These are phyloP conservation scores for Chrysolina americana DNA, from an alignment of 2,888 invertebrate genomes.

Conservation along the genomic window DNA sequence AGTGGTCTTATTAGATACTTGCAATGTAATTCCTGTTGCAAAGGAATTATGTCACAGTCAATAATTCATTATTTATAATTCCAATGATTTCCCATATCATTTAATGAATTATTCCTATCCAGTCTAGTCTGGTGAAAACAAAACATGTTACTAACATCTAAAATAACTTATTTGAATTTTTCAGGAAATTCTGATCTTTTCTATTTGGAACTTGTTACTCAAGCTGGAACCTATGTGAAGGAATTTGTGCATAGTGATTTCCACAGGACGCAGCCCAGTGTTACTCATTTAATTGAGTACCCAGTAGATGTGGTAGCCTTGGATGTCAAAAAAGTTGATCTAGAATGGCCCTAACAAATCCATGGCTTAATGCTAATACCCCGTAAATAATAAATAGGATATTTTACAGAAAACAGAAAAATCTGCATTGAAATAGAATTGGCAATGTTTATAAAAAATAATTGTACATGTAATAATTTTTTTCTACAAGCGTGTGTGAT, in stretches of 20 bases:
- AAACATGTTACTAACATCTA: background rate
- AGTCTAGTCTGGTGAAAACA: background rate
- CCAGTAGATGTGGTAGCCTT: constrained; percentile 91
- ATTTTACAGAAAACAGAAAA: no score
- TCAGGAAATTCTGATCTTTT: constrained; percentile 73
- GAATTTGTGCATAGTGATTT: constrained; percentile 98
- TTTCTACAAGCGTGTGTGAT: no score
- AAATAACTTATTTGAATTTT: constrained; percentile 39
- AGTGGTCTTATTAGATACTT: no score
- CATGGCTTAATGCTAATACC: background rate
- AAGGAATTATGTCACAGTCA: no score
- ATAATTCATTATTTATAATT: no score
- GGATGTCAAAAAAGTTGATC: constrained; percentile 86
- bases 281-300: constrained; percentile 78
- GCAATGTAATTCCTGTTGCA: no score
- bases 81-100: no score
- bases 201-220: constrained; percentile 80
- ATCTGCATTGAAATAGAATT: no score
- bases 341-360: constrained; percentile 78
- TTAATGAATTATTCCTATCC: no score
- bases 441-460: no score
- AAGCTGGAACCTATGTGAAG: constrained; percentile 97
- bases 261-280: constrained; percentile 86
- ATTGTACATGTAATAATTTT: no score
- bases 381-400: no score